phyloP scores from a whole-genome alignment of 1,140 invertebrate species.

The Formica exsecta region DNA sequence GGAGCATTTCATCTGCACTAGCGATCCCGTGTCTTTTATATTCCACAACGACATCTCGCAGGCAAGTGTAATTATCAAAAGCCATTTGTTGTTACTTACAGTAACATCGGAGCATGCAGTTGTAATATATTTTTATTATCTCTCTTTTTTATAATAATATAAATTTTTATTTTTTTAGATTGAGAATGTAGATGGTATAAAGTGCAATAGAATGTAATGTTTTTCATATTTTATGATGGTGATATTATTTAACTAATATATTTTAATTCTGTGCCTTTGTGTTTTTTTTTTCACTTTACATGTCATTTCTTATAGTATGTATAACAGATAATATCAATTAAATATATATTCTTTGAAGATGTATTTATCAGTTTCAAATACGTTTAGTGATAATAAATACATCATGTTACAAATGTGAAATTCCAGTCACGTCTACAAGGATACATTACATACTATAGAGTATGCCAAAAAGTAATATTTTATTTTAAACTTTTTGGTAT shows the following conservation, averaged over 20 bases:
- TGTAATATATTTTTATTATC: neutral
- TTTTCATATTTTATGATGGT: neutral
- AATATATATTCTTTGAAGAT: neutral
- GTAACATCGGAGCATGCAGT: neutral
- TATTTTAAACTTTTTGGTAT: neutral
- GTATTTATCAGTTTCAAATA: neutral
- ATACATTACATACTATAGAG: neutral
- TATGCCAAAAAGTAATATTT: constrained; percentile 10
- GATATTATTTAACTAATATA: neutral
- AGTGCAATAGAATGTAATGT: neutral
- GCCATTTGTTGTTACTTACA: neutral
- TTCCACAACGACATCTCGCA: constrained; percentile 91
- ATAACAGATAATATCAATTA: neutral
- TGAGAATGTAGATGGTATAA: neutral
- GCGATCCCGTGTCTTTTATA: constrained; percentile 94
- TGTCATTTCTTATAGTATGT: neutral
- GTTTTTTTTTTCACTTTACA: neutral
- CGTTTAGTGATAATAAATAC: constrained; percentile 4
- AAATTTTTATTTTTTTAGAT: neutral
- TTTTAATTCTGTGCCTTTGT: neutral
- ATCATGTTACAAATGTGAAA: neutral
- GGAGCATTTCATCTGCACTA: constrained; percentile 92
- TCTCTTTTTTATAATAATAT: neutral
- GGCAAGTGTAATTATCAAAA: constrained; percentile 86
- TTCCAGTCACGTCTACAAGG: constrained; percentile 12